phyloP scores from a whole-genome alignment of 2,113 vertebrate species.

The Scortum barcoo region DNA sequence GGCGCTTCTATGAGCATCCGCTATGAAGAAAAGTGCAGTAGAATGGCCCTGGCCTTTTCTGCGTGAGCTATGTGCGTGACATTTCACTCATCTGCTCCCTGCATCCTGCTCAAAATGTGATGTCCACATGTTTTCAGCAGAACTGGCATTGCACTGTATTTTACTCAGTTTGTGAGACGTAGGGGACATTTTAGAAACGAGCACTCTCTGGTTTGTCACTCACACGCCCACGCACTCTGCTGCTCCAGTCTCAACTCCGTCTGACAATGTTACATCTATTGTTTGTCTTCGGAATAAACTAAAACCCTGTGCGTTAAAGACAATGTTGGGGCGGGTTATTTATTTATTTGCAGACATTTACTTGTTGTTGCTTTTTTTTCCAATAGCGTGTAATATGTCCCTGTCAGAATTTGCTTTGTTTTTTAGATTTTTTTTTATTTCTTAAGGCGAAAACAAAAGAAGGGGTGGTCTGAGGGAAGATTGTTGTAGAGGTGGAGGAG shows the following conservation, averaged over 20 bases:
- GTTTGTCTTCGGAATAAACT: slow-evolving; percentile 51
- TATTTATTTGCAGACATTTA: slow-evolving; percentile 32
- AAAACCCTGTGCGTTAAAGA: slow-evolving; percentile 30
- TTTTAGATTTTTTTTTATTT: slow-evolving; percentile 6
- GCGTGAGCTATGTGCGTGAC: slow-evolving; percentile 69
- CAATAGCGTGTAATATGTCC: not conserved
- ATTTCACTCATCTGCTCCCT: slow-evolving; percentile 64
- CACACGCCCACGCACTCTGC: slow-evolving; percentile 63
- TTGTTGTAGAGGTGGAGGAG: not conserved
- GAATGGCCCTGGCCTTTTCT: slow-evolving; percentile 68
- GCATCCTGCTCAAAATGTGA: slow-evolving; percentile 40
- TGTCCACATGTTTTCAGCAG: slow-evolving; percentile 47
- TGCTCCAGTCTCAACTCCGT: slow-evolving; percentile 39
- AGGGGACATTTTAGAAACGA: slow-evolving; percentile 67
- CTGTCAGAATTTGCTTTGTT: slow-evolving; percentile 14
- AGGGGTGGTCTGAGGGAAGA: accelerated
- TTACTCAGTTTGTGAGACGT: slow-evolving; percentile 52
- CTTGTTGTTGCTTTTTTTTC: slow-evolving; percentile 27
- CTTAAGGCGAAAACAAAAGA: not conserved
- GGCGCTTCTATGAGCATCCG: slow-evolving; percentile 14
- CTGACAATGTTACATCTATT: slow-evolving; percentile 57
- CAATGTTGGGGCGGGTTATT: not conserved
- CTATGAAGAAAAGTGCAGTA: slow-evolving; percentile 32
- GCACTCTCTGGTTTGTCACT: slow-evolving; percentile 68
- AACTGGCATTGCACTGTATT: slow-evolving; percentile 58